Evolutionary conservation across 2,888 invertebrate species (phyloP), one percentile per base, ranked within the genome.

Genomic region (Elegia similella): DNA sequence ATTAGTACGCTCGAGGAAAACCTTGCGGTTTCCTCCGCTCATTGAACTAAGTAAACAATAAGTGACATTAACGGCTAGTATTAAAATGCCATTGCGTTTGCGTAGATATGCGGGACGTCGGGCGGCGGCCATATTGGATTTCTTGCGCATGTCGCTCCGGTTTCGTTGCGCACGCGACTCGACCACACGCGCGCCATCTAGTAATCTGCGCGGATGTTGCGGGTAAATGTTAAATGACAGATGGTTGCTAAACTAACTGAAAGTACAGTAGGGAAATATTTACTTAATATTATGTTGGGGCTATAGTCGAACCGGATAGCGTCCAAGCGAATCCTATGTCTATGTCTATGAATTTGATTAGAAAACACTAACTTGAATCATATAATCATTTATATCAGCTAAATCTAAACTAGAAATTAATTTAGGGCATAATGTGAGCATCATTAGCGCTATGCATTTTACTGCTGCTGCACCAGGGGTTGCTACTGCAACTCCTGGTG

Each of bases 111-210:
- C 79, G 77, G 71, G 80, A 82, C 84, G 82, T 80, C 76, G 73
- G 78, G 72, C 86, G 80, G 87, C 50, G 50, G 50, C 86, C 87
- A 86, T 90, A 89, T 90, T 88, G 85, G 78, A 85, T 91, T 91
- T 90, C 90, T 80, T 83, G 84, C 84, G 86, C 88, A 86, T 86
- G 89, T 88, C 88, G 84, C 86, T 89, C 84, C 82, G 88, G 88
- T 89, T 88, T 81, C 85, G 74, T 68, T 81, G 88, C 88, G 90
- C 90, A 88, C 90, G 90, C 88, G 89, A 86, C 87, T 79, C 77
- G 89, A 85, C 89, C 90, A 89, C 91, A 88, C 90, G 82, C 88
- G 82, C 88, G 88, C 83, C 87, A 87, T 89, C 88, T 88, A 86
- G 76, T 34, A 34, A 50, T 34, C 32, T 34, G 50, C 69, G 76